A percentile compares a stretch with the other conserved stretches of the same genome.
phyloP scores from a whole-genome alignment of 2,797 vertebrate species.

The Oryzias dopingdopingensis region DNA sequence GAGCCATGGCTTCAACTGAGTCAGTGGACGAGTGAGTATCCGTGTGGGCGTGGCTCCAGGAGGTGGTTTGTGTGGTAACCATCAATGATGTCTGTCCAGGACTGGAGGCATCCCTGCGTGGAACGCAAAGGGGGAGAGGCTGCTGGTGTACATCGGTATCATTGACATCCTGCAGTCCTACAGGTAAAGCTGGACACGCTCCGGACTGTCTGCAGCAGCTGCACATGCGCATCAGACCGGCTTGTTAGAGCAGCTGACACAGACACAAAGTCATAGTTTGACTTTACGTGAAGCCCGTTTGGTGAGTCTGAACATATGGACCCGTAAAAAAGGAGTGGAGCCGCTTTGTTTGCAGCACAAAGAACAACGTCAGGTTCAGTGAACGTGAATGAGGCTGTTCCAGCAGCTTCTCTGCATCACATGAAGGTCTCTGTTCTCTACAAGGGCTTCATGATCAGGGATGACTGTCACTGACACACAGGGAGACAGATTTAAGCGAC shows the following conservation, averaged over 20 bases:
- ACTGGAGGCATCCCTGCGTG: constrained; percentile 92
- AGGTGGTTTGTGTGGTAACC: background rate
- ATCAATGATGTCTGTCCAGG: constrained; percentile 59
- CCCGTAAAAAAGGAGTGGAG: too few relatives aligned
- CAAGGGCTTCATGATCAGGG: background rate
- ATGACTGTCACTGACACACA: too few relatives aligned
- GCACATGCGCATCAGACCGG: background rate
- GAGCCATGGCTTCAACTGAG: constrained; percentile 76
- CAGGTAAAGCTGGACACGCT: constrained; percentile 71
- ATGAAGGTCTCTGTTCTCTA: background rate
- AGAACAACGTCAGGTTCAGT: background rate
- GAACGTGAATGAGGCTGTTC: background rate
- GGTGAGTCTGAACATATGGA: background rate
- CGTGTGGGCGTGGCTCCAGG: background rate
- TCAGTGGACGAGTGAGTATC: constrained; percentile 85
- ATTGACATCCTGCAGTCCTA: constrained; percentile 96
- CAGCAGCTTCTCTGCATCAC: background rate
- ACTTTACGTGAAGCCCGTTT: background rate
- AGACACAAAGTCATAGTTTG: background rate
- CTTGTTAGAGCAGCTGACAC: background rate
- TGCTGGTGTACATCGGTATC: constrained; percentile 92
- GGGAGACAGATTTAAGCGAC: too few relatives aligned
- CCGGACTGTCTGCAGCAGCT: background rate
- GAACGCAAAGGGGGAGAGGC: constrained; percentile 84
- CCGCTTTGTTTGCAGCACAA: background rate